Conservation (phyloP, 64 coral and sea anemone species). For the Cladopsammia gracilis region DNA sequence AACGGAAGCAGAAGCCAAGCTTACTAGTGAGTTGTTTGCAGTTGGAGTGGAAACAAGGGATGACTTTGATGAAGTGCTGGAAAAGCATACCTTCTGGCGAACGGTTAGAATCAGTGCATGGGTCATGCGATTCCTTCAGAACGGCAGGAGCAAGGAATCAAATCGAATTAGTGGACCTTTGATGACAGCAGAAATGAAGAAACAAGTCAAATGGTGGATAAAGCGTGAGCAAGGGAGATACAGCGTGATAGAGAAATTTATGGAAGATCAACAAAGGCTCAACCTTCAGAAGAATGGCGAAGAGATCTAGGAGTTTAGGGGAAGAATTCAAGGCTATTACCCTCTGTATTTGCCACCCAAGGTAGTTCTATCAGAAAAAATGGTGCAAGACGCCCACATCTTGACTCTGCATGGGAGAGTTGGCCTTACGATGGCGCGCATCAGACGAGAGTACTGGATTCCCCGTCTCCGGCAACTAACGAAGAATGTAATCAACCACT, state of each 20-base stretch:
- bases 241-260: too few relatives aligned
- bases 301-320: slow-evolving; percentile 11
- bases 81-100: too few relatives aligned
- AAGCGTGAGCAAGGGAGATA: too few relatives aligned
- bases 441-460: slow-evolving; percentile 23
- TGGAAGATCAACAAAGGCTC: too few relatives aligned
- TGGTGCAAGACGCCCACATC: too few relatives aligned
- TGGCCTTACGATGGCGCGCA: background rate
- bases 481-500: background rate
- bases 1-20: slow-evolving; percentile 41
- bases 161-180: too few relatives aligned
- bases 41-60: slow-evolving; percentile 61
- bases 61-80: slow-evolving; percentile 25
- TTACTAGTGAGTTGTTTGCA: slow-evolving; percentile 47
- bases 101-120: too few relatives aligned
- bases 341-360: slow-evolving; percentile 47
- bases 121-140: too few relatives aligned
- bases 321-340: slow-evolving; percentile 48
- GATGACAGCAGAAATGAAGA: too few relatives aligned
- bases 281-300: too few relatives aligned
- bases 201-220: too few relatives aligned
- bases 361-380: slow-evolving; percentile 5
- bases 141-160: too few relatives aligned
- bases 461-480: slow-evolving; percentile 16
- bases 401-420: slow-evolving; percentile 66